Conservation (phyloP, 2,888 invertebrate species). For the Lissonota sp. region DNA sequence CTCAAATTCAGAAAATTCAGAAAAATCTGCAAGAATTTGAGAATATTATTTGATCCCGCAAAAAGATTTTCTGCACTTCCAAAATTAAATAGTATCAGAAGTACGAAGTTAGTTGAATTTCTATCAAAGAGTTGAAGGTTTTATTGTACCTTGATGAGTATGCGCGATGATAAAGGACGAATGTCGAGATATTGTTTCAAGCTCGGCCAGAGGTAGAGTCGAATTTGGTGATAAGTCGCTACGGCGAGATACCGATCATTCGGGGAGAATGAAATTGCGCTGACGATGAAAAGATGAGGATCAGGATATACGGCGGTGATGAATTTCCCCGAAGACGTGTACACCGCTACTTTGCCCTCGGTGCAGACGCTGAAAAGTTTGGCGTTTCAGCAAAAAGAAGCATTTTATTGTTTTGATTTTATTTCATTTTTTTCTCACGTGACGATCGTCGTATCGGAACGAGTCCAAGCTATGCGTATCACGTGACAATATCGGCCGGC, state of each 20-base stretch:
- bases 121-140: too few species aligned
- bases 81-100: too few species aligned
- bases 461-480: slow-evolving; percentile 71
- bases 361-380: slow-evolving; percentile 70
- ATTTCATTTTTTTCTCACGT: slow-evolving; percentile 67
- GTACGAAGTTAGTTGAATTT: too few species aligned
- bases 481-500: slow-evolving; percentile 17
- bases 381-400: too few species aligned
- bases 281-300: slow-evolving; percentile 18
- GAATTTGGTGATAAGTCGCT: slow-evolving; percentile 58
- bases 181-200: too few species aligned
- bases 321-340: slow-evolving; percentile 52
- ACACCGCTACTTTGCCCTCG: slow-evolving; percentile 60
- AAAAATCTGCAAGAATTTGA: too few species aligned
- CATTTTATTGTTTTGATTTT: too few species aligned
- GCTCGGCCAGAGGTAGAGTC: neutral
- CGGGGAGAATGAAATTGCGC: slow-evolving; percentile 71
- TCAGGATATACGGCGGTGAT: slow-evolving; percentile 35
- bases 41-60: too few species aligned
- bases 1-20: too few species aligned
- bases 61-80: too few species aligned
- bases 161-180: too few species aligned
- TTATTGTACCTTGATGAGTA: too few species aligned
- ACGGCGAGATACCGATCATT: slow-evolving; percentile 71
- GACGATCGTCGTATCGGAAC: slow-evolving; percentile 69